Base-by-base conservation (phyloP, 2,888 invertebrate species). In the Brassicogethes aeneus region DNA sequence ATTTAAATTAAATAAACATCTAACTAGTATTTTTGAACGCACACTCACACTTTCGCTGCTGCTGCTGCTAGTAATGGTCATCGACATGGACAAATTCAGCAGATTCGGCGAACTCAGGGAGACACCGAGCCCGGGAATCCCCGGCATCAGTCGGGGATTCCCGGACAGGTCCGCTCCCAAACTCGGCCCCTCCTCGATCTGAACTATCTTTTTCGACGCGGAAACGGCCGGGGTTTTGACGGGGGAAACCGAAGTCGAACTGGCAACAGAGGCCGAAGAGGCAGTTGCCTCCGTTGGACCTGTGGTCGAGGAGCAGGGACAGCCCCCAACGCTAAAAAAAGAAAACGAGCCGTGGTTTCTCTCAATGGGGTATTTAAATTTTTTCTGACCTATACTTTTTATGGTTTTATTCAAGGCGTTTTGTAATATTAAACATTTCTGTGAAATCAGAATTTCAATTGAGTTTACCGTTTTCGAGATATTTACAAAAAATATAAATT, bases 11-110 rank as follows among this genome's bases (percentile, higher is more conserved):
- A 38, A 12, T 8, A 17, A 35, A 32, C 40, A 44, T 32, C 15
- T 3, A 15, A 35, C 7, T 23, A 8, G 7, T 8, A 23, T 7
- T 23, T 10, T 10, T 16, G 34, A 16, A 36, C 23, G 34, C 31
- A n/a, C 29, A 53, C 59, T 60, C 43, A 58, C 62, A 45, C 61
- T 63, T 40, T 61, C 61, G 43, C 62, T 62, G 42, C 62, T 61
- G 41, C 70, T 74, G 46, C 71, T 70, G 52, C 61, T 65, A 50
- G 59, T 62, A 52, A 65, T 65, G 51, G 67, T 65, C 15, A 64
- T 54, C 1, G 64, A 60, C n/a, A 60, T 55, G 3, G 65, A 52
- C 2, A 66, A 57, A 48, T 64, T 66, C 10, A 69, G 50, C 15
- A 70, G 51, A 56, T 69, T 66, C 0, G 70, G 69, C 0, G 68